Evolutionary conservation across 92 coral and sea anemone genomes (phyloP), one percentile per base, ranked within the genome.

Genomic region (Isaurus tuberculatus): DNA sequence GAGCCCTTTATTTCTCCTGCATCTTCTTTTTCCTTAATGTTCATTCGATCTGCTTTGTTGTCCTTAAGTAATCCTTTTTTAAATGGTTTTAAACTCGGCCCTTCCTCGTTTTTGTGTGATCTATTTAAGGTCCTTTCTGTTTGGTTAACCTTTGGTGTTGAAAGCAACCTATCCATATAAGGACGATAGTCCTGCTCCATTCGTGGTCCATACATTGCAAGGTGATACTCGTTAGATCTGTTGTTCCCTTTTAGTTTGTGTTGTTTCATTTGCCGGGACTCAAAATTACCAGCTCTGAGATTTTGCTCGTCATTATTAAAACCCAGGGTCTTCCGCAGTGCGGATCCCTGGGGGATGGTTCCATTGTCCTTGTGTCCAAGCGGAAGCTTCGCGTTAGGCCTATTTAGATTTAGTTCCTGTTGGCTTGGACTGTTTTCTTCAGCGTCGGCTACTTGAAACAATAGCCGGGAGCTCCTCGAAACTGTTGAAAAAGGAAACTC

Each of bases 61-160:
- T 34, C 27, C 2, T 5, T 40, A 16, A 25, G 22, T 15, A 44
- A 77, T 57, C 26, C 70, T 1, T 17, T 55, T 37, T 20, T 15
- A 26, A 6, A 28, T 37, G 33, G 32, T 0, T 77, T 19, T 28
- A 49, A 8, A 28, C 89, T 89, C 78, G 65, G 83, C 83, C 37
- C 75, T 13, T 82, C 89, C 2, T 80, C 71, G 43, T 65, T 63
- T 65, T 89, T 83, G 55, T 85, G 65, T 68, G 72, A 37, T 7
- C 88, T 86, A 31, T 84, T 81, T 70, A 71, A 58, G 4, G 79
- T 84, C 64, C 66, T 88, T 58, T 20, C 70, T 26, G 64, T 55
- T 1, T 11, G 48, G 36, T 57, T 70, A 36, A 15, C 34, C 20
- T 22, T 33, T 2, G 68, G 70, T 57, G 14, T 36, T 17, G 20